These are phyloP conservation scores for Chirona hameri DNA, from an alignment of 2,888 invertebrate species.

Conservation along the genomic window DNA sequence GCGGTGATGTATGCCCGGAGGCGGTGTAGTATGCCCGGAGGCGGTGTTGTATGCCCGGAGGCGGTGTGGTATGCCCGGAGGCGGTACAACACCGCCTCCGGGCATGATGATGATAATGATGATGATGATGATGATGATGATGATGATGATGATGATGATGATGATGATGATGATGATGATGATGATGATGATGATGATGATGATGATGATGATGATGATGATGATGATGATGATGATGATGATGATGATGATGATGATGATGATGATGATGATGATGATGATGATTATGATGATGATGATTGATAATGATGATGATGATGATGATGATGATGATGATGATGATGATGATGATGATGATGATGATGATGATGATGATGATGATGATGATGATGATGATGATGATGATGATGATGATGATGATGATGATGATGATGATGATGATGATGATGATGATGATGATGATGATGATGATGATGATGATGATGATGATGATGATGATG, in stretches of 20 bases:
- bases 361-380: constrained; percentile 22
- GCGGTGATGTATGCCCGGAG: too few relatives aligned
- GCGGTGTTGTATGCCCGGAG: too few relatives aligned
- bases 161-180: too few relatives aligned
- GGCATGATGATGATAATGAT: too few relatives aligned
- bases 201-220: background rate
- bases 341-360: constrained; percentile 22
- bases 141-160: too few relatives aligned
- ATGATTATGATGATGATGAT: too few relatives aligned
- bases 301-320: too few relatives aligned
- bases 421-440: constrained; percentile 22
- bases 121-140: too few relatives aligned
- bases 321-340: constrained; percentile 22
- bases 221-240: constrained; percentile 22
- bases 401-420: constrained; percentile 22
- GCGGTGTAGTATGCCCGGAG: too few relatives aligned
- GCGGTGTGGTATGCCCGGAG: too few relatives aligned
- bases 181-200: constrained; percentile 22
- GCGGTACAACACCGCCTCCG: too few relatives aligned
- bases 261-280: too few relatives aligned
- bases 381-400: constrained; percentile 22
- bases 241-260: constrained; percentile 22
- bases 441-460: constrained; percentile 22
- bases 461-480: constrained; percentile 22
- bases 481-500: constrained; percentile 22